Conservation (phyloP, 1,140 invertebrate genomes). For the Dreissena rostriformis region DNA sequence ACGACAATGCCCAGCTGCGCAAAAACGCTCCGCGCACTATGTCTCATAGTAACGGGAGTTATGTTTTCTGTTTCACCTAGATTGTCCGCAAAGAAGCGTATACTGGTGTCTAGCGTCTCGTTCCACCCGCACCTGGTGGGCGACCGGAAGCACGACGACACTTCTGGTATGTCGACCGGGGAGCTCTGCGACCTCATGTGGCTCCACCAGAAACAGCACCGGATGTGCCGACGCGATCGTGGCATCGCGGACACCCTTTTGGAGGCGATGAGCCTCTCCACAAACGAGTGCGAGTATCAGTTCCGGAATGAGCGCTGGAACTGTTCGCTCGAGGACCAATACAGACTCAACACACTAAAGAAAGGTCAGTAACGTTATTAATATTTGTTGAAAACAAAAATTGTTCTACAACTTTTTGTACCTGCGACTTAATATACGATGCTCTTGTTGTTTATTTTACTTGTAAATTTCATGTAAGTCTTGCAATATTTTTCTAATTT, state of each 20-base stretch:
- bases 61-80: slow-evolving; percentile 37
- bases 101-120: slow-evolving; percentile 31
- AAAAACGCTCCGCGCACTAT: no score
- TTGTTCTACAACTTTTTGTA: no score
- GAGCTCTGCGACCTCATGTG: slow-evolving; percentile 68
- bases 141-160: background rate
- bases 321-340: slow-evolving; percentile 73
- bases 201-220: slow-evolving; percentile 67
- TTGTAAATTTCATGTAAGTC: background rate
- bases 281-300: slow-evolving; percentile 77
- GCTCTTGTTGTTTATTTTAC: background rate
- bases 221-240: slow-evolving; percentile 67
- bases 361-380: slow-evolving; percentile 62
- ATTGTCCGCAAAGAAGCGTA: slow-evolving; percentile 48
- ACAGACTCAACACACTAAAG: slow-evolving; percentile 67
- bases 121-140: slow-evolving; percentile 27
- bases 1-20: no score
- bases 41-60: no score
- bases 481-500: background rate
- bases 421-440: no score
- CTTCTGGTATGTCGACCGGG: slow-evolving; percentile 31
- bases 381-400: no score
- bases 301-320: slow-evolving; percentile 80
- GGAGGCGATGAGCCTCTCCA: slow-evolving; percentile 68
- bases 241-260: slow-evolving; percentile 69